Evolutionary conservation across 2,888 invertebrate genomes (phyloP).

Genomic region (Seira ritae): DNA sequence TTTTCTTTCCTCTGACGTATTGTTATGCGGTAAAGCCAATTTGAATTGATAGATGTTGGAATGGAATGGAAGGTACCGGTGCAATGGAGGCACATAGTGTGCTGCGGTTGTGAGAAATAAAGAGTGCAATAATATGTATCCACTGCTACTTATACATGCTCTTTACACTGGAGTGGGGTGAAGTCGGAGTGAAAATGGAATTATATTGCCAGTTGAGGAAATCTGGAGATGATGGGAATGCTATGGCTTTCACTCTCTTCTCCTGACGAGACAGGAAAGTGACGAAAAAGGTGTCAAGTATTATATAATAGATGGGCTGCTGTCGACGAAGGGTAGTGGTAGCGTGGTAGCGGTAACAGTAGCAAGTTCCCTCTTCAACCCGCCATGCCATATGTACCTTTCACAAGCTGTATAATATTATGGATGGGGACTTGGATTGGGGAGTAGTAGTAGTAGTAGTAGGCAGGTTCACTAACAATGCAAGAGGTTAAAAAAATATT

Average conservation of each 20-base stretch:
- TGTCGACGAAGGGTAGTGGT: neutral
- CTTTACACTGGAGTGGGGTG: neutral
- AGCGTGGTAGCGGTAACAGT: too few species aligned
- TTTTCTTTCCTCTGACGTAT: too few species aligned
- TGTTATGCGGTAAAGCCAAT: conserved; percentile 16
- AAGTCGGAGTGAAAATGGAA: neutral
- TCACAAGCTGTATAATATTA: neutral
- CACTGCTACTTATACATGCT: too few species aligned
- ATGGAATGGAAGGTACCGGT: neutral
- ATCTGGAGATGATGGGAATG: neutral
- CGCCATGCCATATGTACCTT: neutral
- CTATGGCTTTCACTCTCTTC: neutral
- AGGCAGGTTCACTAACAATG: too few species aligned
- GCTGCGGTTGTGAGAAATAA: neutral
- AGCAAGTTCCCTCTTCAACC: too few species aligned
- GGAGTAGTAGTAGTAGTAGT: too few species aligned
- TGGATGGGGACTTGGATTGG: neutral
- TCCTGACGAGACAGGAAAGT: neutral
- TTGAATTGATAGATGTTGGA: conserved; percentile 38
- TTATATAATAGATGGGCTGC: neutral
- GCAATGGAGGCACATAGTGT: neutral
- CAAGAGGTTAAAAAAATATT: too few species aligned
- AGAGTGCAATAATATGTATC: too few species aligned
- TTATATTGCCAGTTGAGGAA: neutral
- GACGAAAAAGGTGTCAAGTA: neutral